Base-by-base conservation (phyloP, 2,113 vertebrate genomes). In the Etheostoma spectabile region DNA sequence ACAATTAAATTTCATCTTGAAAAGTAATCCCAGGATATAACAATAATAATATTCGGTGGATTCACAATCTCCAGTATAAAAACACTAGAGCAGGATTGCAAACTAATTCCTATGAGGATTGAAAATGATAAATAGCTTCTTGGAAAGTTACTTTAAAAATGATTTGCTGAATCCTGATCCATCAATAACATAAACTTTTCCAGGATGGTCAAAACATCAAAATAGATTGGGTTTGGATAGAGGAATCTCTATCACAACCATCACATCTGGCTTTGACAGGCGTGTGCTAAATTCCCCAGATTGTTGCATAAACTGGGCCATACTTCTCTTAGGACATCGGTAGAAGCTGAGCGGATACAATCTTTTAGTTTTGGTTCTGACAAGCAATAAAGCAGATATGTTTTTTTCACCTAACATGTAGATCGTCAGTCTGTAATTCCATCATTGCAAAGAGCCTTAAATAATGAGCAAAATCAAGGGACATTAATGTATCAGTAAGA, bases 251-350 rank as follows among this genome's bases (percentile, higher is more conserved):
- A 51, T 75, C 22, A 77, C 57, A 63, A 82, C 30, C 66, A 57
- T 21, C 8, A 67, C 62, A 66, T 69, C 67, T 69, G 71, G 38
- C 46, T 76, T 79, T 88, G 69, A 88, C 91, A 85, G 66, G 70
- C 78, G 81, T 74, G 73, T 85, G 87, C 51, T 74, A 89, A 66
- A 90, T 92, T 92, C 77, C 80, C 48, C 68, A 86, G 67, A 76
- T 74, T 56, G 24, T 2, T 82, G 71, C 76, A 51, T 35, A 67
- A 68, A 65, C 60, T 74, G 30, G 51, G 30, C 24, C n/a, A 7
- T 8, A 46, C 19, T 14, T 7, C 65, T 49, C 77, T 45, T 62
- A 65, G 57, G 11, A 64, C 30, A n/a, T 30, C 3, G 63, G 22
- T 10, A 30, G 27, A 78, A 14, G 59, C n/a, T 35, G 66, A 38